Evolutionary conservation across 2,113 vertebrate genomes (phyloP), one percentile per base, ranked within the genome.

Genomic region (Scomber colias): DNA sequence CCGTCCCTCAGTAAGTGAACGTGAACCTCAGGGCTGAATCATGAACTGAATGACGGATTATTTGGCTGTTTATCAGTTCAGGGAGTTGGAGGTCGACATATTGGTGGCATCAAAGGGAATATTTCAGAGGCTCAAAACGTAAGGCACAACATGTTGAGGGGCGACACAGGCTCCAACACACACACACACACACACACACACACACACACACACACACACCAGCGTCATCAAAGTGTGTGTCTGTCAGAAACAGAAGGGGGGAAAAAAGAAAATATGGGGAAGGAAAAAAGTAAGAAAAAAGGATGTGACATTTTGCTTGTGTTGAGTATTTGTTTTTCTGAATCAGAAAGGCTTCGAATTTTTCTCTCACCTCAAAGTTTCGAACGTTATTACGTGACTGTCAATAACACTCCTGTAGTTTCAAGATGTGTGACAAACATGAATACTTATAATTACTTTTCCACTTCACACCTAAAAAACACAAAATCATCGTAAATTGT

Each of bases 21-120:
- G n/a, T n/a, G n/a, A n/a, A n/a, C n/a, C n/a, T n/a, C n/a, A n/a
- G n/a, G n/a, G n/a, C n/a, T n/a, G n/a, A n/a, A n/a, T n/a, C n/a
- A n/a, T n/a, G n/a, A n/a, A n/a, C n/a, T n/a, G n/a, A n/a, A n/a
- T n/a, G n/a, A n/a, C n/a, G n/a, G n/a, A n/a, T n/a, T n/a, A n/a
- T n/a, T n/a, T n/a, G n/a, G n/a, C n/a, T n/a, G n/a, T n/a, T n/a
- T n/a, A n/a, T n/a, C n/a, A n/a, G n/a, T n/a, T n/a, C n/a, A n/a
- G n/a, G n/a, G n/a, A n/a, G n/a, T n/a, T n/a, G n/a, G n/a, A n/a
- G n/a, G 4, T 66, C 57, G 59, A 81, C 87, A 81, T 62, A 65
- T 63, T 67, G 84, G 84, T 68, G 83, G 61, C 84, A 90, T 92
- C 89, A 92, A 92, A 92, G 86, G n/a, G 90, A 92, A 92, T 90